A percentile compares a stretch with the other conserved stretches of the same genome.
These are phyloP conservation scores for Calonectris borealis DNA, from an alignment of 2,113 vertebrate species.

Conservation along the genomic window DNA sequence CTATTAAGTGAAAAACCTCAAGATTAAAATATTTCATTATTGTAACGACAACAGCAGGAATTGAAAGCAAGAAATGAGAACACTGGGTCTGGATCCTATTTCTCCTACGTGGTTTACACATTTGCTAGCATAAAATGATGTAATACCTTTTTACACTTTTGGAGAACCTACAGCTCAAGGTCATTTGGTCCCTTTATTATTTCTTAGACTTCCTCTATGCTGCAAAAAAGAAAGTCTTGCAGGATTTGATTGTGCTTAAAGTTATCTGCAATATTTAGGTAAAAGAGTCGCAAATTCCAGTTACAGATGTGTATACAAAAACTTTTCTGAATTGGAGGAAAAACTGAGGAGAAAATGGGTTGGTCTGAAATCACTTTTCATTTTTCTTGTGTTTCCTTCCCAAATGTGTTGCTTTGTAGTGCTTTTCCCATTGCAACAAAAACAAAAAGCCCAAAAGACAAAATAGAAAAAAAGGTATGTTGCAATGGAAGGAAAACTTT, in stretches of 20 bases:
- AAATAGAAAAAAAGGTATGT: not conserved
- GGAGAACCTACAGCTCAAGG: not conserved
- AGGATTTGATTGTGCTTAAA: not conserved
- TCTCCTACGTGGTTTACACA: not conserved
- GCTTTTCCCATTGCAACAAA: not conserved
- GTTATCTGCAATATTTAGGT: not conserved
- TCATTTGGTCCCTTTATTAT: not conserved
- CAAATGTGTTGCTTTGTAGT: not conserved
- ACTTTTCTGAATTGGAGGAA: not conserved
- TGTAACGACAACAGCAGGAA: not conserved
- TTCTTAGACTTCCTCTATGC: not conserved
- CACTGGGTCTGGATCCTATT: not conserved
- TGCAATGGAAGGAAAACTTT: not conserved
- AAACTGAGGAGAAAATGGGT: not conserved
- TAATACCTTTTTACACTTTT: not conserved
- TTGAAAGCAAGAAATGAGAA: not conserved
- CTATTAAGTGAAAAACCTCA: slow-evolving; percentile 50
- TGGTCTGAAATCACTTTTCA: not conserved
- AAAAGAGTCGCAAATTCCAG: not conserved
- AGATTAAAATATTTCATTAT: slow-evolving; percentile 68
- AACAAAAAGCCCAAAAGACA: not conserved
- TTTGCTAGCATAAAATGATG: not conserved
- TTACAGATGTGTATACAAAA: not conserved
- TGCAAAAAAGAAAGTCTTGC: not conserved
- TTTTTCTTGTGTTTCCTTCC: not conserved